phyloP scores from a whole-genome alignment of 2,888 invertebrate species.

The Phyllotreta striolata region DNA sequence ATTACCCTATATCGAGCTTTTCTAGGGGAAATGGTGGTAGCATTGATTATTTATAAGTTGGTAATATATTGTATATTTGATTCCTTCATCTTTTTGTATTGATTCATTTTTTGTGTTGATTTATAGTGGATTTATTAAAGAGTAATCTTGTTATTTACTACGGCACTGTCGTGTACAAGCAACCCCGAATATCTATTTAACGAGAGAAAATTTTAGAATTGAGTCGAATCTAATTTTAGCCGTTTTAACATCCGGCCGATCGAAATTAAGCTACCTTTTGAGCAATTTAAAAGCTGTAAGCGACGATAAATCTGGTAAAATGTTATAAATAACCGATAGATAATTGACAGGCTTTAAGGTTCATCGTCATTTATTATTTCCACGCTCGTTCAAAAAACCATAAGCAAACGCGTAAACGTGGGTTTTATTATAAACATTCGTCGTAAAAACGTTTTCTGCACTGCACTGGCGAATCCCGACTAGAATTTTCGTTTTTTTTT shows the following conservation, averaged over 20 bases:
- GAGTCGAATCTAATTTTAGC: slow-evolving; percentile 25
- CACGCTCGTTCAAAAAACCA: not conserved
- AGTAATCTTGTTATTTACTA: too few relatives aligned
- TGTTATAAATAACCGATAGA: slow-evolving; percentile 17
- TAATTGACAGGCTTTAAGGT: slow-evolving; percentile 16
- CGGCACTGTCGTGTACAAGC: too few relatives aligned
- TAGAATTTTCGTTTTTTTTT: not conserved
- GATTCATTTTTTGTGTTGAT: too few relatives aligned
- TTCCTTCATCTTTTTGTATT: too few relatives aligned
- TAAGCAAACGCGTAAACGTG: too few relatives aligned
- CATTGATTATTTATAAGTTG: too few relatives aligned
- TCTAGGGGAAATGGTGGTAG: too few relatives aligned
- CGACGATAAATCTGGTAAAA: slow-evolving; percentile 7
- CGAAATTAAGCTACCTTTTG: slow-evolving; percentile 22
- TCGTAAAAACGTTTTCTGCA: not conserved
- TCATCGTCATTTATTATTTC: not conserved
- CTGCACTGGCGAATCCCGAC: slow-evolving; percentile 19
- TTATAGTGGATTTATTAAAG: too few relatives aligned
- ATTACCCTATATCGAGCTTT: too few relatives aligned
- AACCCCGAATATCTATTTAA: slow-evolving; percentile 10
- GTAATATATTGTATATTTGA: too few relatives aligned
- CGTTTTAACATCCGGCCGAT: slow-evolving; percentile 25
- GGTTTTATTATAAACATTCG: too few relatives aligned
- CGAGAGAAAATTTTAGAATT: slow-evolving; percentile 15
- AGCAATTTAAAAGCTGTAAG: slow-evolving; percentile 20